These are phyloP conservation scores for Suillia variegata DNA, from an alignment of 2,888 invertebrate species.

Conservation along the genomic window DNA sequence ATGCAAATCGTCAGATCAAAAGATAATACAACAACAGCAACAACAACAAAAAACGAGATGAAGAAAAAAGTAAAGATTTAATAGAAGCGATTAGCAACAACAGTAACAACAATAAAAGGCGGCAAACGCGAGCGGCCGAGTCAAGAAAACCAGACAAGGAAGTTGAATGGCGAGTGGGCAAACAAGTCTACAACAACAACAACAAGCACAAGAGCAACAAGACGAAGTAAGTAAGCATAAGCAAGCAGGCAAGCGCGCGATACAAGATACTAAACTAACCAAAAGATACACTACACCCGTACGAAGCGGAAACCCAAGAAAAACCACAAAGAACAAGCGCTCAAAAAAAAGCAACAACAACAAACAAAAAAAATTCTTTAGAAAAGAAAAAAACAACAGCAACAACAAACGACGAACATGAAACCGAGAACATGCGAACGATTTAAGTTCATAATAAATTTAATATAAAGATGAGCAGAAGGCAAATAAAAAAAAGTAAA, in stretches of 20 bases:
- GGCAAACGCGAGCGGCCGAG: neutral
- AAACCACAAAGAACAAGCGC: slow-evolving; percentile 26
- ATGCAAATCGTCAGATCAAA: too few species aligned
- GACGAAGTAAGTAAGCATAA: too few species aligned
- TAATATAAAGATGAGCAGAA: too few species aligned
- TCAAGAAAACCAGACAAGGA: slow-evolving; percentile 20
- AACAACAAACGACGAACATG: slow-evolving; percentile 14
- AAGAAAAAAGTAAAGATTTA: slow-evolving; percentile 41
- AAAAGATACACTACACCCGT: too few species aligned
- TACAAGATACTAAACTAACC: slow-evolving; percentile 34
- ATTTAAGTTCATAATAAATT: slow-evolving; percentile 30
- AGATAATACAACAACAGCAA: too few species aligned
- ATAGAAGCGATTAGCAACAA: slow-evolving; percentile 49
- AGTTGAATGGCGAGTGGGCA: slow-evolving; percentile 5
- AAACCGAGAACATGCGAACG: slow-evolving; percentile 34
- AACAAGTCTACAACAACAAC: too few species aligned
- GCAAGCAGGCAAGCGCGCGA: slow-evolving; percentile 34
- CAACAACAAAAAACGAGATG: neutral
- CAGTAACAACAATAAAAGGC: too few species aligned
- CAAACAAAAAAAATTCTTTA: too few species aligned
- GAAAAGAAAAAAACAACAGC: too few species aligned
- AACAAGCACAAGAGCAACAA: too few species aligned
- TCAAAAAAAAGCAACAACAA: too few species aligned
- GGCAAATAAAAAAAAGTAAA: too few species aligned
- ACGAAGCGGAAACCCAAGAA: slow-evolving; percentile 27